Percentiles rank a stretch among this genome's conserved stretches.
These are phyloP conservation scores for Saguinus imperator DNA, from an alignment of 2,113 vertebrate species.

Conservation along the genomic window DNA sequence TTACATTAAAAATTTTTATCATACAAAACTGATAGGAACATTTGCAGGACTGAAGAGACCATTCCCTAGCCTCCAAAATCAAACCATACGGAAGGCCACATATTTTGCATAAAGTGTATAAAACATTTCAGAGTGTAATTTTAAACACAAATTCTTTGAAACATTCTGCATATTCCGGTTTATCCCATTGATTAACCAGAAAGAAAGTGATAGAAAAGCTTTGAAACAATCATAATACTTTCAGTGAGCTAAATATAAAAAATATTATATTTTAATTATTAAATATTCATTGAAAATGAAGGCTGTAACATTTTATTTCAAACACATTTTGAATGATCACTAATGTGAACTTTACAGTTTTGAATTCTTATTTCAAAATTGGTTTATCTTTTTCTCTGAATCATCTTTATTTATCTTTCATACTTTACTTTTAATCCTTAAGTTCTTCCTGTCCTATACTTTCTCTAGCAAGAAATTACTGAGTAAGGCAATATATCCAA, in stretches of 20 bases:
- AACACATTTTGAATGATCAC: not conserved
- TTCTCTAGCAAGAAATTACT: not conserved
- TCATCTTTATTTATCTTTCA: not conserved
- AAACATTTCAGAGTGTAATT: not conserved
- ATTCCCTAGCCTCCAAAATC: not conserved
- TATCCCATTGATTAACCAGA: not conserved
- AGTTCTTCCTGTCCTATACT: not conserved
- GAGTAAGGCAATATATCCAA: not conserved
- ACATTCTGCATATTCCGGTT: not conserved
- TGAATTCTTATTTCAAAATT: constrained; percentile 18
- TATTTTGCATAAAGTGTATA: not conserved
- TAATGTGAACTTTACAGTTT: not conserved
- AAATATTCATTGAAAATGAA: not conserved
- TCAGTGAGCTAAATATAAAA: not conserved
- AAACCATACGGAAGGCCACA: not conserved
- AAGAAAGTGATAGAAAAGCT: not conserved
- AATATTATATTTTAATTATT: not conserved
- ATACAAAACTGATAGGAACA: not conserved
- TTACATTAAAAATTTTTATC: not conserved
- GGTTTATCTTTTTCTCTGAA: not conserved
- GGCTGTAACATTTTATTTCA: not conserved
- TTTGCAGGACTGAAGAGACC: not conserved
- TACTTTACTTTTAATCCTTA: not conserved
- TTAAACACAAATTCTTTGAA: not conserved
- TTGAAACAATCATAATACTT: not conserved